Conservation (phyloP, 2,113 vertebrate genomes). For the Amblyornis subalaris region DNA sequence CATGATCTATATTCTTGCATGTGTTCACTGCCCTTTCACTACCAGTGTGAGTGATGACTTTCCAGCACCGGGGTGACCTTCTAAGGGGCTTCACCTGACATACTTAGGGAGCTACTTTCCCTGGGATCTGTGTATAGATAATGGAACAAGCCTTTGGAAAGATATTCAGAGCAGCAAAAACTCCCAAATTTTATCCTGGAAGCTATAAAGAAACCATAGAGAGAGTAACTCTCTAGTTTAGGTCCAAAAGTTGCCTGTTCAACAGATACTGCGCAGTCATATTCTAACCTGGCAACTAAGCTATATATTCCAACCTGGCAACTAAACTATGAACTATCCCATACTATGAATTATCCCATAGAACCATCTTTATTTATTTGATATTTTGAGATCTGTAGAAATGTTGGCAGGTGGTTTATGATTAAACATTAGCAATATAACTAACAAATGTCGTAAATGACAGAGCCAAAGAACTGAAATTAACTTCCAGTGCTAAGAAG, state of each 20-base stretch:
- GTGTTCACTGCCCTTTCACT: background rate
- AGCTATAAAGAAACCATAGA: background rate
- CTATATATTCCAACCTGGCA: background rate
- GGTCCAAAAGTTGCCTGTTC: background rate
- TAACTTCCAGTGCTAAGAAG: background rate
- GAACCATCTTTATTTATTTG: background rate
- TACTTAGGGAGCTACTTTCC: background rate
- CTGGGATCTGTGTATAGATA: background rate
- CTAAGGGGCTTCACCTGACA: background rate
- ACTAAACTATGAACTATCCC: background rate
- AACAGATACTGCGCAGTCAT: background rate
- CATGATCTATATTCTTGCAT: accelerated
- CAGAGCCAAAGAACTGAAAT: background rate
- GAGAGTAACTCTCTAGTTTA: background rate
- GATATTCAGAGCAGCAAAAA: background rate
- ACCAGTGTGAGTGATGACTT: background rate
- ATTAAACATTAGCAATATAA: background rate
- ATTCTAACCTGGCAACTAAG: background rate
- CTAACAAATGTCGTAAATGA: background rate
- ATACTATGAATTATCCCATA: background rate
- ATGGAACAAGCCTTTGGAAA: background rate
- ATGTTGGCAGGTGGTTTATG: background rate
- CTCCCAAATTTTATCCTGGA: background rate
- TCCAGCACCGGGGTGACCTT: background rate
- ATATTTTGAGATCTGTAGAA: background rate